phyloP scores from a whole-genome alignment of 2,888 invertebrate species.

The Hemaris fuciformis region DNA sequence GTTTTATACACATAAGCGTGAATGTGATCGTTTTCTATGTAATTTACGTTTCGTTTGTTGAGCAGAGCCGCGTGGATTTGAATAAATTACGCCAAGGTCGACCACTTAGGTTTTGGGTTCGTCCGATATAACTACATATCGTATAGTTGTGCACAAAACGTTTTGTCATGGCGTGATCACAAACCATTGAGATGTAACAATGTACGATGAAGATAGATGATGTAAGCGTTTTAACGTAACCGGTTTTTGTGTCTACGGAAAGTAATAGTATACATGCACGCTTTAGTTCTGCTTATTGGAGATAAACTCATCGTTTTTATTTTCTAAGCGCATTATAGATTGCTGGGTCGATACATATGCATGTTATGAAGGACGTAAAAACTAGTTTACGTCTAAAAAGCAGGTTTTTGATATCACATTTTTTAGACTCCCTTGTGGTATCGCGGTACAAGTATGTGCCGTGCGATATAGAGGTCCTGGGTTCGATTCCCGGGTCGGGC shows the following conservation, averaged over 20 bases:
- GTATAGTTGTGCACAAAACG: neutral
- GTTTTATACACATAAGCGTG: slow-evolving; percentile 13
- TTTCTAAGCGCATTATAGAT: neutral
- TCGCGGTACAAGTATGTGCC: too few relatives aligned
- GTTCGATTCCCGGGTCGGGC: too few relatives aligned
- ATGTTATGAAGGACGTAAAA: neutral
- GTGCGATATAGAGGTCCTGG: too few relatives aligned
- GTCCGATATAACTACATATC: neutral
- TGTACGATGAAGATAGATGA: slow-evolving; percentile 39
- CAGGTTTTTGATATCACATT: too few relatives aligned
- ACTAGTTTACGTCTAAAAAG: too few relatives aligned
- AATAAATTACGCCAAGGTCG: slow-evolving; percentile 60
- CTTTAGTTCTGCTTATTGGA: neutral
- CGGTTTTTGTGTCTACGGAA: slow-evolving; percentile 31
- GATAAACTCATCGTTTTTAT: neutral
- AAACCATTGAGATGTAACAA: slow-evolving; percentile 14
- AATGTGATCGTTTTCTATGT: neutral
- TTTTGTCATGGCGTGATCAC: slow-evolving; percentile 9
- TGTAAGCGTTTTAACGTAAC: slow-evolving; percentile 57
- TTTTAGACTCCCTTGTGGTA: too few relatives aligned
- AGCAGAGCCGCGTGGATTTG: slow-evolving; percentile 32
- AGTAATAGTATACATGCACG: slow-evolving; percentile 8
- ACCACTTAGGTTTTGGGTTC: slow-evolving; percentile 21
- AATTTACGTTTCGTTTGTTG: slow-evolving; percentile 7
- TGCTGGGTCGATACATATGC: neutral